Evolutionary conservation across 2,797 vertebrate genomes (phyloP).

Genomic region (Urophycis tenuis): DNA sequence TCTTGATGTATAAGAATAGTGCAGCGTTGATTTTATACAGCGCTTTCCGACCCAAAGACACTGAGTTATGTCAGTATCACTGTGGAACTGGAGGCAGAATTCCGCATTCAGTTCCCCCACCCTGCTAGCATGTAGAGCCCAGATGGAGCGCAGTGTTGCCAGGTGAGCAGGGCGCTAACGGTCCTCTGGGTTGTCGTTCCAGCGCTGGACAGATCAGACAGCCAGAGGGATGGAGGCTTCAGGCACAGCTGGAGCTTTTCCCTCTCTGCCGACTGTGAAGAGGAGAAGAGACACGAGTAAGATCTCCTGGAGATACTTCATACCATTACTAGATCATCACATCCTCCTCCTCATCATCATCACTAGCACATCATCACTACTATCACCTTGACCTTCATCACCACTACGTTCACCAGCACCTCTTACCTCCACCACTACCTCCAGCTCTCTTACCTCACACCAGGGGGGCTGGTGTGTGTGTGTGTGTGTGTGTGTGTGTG

Average conservation of each 20-base stretch:
- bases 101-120: too few species aligned
- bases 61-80: background rate
- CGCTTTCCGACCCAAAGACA: background rate
- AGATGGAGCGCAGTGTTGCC: background rate
- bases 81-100: too few species aligned
- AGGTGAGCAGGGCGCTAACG: background rate
- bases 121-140: background rate
- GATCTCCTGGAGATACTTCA: conserved; percentile 44
- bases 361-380: too few species aligned
- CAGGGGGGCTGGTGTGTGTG: too few species aligned
- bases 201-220: conserved; percentile 89
- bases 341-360: too few species aligned
- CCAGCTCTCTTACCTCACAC: conserved; percentile 28
- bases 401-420: conserved; percentile 24
- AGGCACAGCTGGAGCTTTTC: conserved; percentile 90
- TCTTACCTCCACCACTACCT: background rate
- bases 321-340: too few species aligned
- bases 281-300: conserved; percentile 89
- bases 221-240: conserved; percentile 89
- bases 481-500: too few species aligned
- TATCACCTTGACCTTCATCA: conserved; percentile 10
- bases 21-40: background rate
- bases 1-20: background rate
- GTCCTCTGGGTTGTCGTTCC: conserved; percentile 45
- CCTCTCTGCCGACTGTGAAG: conserved; percentile 80